Percentiles rank a stretch among this genome's conserved stretches.
Conservation (phyloP, 2,797 vertebrate genomes). For the Stomatorhinus walkeri region DNA sequence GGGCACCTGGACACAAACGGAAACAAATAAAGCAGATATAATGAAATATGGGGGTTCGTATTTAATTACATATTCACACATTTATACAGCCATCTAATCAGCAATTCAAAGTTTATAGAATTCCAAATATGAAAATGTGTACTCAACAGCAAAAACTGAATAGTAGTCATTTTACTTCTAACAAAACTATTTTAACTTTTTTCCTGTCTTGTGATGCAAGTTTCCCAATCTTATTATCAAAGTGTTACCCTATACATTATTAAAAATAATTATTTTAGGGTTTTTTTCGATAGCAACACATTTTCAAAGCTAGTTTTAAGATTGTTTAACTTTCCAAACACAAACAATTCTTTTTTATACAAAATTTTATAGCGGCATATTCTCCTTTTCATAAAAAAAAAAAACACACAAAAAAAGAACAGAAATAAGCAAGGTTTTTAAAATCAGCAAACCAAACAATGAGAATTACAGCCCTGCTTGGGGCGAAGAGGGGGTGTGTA, state of each 20-base stretch:
- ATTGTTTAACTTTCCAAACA: background rate
- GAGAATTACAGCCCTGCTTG: background rate
- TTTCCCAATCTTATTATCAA: background rate
- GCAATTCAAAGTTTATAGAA: background rate
- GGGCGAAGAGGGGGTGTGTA: background rate
- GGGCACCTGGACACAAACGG: constrained; percentile 65
- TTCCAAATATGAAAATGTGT: background rate
- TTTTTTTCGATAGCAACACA: background rate
- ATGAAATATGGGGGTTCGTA: background rate
- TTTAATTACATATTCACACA: background rate
- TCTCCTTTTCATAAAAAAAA: background rate
- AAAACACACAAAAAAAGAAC: background rate
- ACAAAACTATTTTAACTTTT: background rate
- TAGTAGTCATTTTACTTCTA: background rate
- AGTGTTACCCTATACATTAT: background rate
- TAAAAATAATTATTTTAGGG: background rate
- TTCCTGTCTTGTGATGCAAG: background rate
- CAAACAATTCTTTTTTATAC: background rate
- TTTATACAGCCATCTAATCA: background rate
- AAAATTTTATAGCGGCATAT: background rate
- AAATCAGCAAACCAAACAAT: background rate
- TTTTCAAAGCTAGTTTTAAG: background rate
- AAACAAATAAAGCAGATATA: background rate
- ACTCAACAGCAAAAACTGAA: background rate
- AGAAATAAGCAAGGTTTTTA: background rate